phyloP scores from a whole-genome alignment of 2,888 invertebrate species.

The Synanthedon vespiformis region DNA sequence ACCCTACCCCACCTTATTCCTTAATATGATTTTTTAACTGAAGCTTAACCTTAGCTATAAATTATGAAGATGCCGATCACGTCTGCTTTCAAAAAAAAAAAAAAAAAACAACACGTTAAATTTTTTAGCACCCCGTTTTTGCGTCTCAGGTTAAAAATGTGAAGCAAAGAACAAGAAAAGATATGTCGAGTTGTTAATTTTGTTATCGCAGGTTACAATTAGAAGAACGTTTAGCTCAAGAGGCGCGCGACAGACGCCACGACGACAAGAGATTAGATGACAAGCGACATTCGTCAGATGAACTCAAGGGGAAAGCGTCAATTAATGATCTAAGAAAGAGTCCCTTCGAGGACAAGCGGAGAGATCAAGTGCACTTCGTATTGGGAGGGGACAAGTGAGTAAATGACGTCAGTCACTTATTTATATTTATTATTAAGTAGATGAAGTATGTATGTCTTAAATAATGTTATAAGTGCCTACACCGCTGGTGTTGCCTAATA shows the following conservation, averaged over 20 bases:
- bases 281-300: conserved; percentile 19
- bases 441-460: neutral
- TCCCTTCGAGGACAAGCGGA: conserved; percentile 32
- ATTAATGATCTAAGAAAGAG: conserved; percentile 45
- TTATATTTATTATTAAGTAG: no score
- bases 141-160: no score
- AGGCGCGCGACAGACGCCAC: conserved; percentile 44
- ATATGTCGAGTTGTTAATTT: no score
- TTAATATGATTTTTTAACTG: no score
- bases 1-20: no score
- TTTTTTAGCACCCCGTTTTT: no score
- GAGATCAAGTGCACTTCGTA: conserved; percentile 53
- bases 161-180: no score
- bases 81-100: no score
- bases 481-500: no score
- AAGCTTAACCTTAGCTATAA: no score
- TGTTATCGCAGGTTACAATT: conserved; percentile 38
- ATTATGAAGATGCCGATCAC: no score
- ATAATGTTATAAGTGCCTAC: neutral
- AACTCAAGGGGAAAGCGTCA: conserved; percentile 19
- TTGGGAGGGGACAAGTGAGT: conserved; percentile 63
- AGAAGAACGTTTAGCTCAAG: conserved; percentile 56
- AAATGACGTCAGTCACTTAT: neutral
- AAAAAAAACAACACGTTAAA: no score
- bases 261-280: conserved; percentile 30